Conservation (phyloP, 2,113 vertebrate species). For the Oreochromis aureus region DNA sequence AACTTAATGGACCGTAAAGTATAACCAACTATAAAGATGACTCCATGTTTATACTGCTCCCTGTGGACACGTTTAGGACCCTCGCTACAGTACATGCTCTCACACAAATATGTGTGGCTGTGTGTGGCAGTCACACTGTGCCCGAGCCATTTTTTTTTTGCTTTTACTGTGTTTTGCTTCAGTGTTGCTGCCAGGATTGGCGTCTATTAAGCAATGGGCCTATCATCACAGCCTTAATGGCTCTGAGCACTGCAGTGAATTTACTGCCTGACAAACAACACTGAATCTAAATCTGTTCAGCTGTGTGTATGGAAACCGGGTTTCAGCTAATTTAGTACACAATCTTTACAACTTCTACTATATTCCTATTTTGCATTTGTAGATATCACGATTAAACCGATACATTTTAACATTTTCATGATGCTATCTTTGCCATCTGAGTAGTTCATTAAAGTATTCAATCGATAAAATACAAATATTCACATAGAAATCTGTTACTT, state of each 20-base stretch:
- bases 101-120: background rate
- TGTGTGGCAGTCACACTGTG: background rate
- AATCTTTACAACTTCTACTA: background rate
- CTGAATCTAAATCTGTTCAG: conserved; percentile 50
- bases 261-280: conserved; percentile 36
- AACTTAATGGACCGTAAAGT: background rate
- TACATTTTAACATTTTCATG: background rate
- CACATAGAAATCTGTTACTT: background rate
- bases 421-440: background rate
- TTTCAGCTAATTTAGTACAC: background rate
- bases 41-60: conserved; percentile 57
- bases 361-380: background rate
- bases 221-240: conserved; percentile 45
- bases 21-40: conserved; percentile 45
- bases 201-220: conserved; percentile 34
- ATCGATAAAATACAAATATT: background rate
- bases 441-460: background rate
- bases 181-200: conserved; percentile 36
- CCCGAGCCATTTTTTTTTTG: background rate
- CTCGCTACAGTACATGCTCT: conserved; percentile 19
- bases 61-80: conserved; percentile 50
- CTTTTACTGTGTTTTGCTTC: conserved; percentile 37
- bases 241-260: conserved; percentile 37
- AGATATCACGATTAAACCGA: background rate
- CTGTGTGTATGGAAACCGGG: background rate